phyloP scores from a whole-genome alignment of 2,797 vertebrate species.

The Parauchenoglanis ngamensis region DNA sequence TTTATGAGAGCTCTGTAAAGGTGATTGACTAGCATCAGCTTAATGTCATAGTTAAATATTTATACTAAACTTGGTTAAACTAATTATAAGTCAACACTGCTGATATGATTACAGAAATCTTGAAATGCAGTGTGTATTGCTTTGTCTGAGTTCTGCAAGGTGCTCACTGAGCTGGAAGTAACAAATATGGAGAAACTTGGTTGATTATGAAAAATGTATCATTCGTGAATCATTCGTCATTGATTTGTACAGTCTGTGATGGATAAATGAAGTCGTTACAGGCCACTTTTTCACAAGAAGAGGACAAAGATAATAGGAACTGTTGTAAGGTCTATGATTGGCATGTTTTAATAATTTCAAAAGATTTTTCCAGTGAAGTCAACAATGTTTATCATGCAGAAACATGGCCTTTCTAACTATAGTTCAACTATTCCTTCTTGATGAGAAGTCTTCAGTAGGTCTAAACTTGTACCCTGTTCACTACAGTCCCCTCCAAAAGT shows the following conservation, averaged over 20 bases:
- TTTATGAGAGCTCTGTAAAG: neutral
- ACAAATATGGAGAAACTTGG: neutral
- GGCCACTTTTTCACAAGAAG: neutral
- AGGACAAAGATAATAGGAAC: neutral
- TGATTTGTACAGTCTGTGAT: neutral
- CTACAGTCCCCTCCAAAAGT: too few relatives aligned
- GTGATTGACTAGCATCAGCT: neutral
- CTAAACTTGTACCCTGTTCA: neutral
- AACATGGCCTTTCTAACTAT: neutral
- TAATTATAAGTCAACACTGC: neutral
- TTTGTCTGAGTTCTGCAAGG: neutral
- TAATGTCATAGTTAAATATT: neutral
- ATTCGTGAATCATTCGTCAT: too few relatives aligned
- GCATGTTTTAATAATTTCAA: neutral
- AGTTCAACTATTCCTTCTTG: neutral
- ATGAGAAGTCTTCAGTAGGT: neutral
- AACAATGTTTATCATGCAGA: neutral
- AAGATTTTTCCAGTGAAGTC: neutral
- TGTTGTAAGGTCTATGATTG: neutral
- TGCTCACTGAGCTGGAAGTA: neutral
- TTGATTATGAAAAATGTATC: neutral
- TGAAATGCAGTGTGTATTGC: neutral
- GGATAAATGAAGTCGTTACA: neutral
- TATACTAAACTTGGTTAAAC: neutral
- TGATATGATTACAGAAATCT: neutral